Evolutionary conservation across 2,888 invertebrate species (phyloP), one percentile per base, ranked within the genome.

Genomic region (Cephus nigrinus): DNA sequence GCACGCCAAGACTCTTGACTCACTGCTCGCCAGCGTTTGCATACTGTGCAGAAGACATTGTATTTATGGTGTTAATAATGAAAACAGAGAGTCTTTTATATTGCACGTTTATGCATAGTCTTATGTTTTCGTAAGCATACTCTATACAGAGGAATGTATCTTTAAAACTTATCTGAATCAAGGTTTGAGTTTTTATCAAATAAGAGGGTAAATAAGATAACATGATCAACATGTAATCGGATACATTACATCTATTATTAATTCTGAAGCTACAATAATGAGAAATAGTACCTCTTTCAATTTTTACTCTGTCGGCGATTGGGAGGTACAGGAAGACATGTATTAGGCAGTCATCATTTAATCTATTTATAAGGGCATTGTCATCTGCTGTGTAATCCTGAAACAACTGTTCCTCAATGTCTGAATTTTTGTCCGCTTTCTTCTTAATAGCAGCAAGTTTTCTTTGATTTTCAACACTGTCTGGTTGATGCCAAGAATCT

Each of bases 401-500:
- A 9, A 75, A n/a, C 11, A 68, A 55, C 68, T 34, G 73, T 36
- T 87, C 86, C 40, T 84, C 84, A 34, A 82, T 82, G n/a, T 80
- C 81, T 34, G 84, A 85, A 35, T 85, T 84, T 77, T 82, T 81
- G 73, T 81, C 80, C 84, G 85, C 82, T 80, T 84, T 86, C 36
- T 84, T 79, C 80, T 84, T 87, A 31, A 81, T 78, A 69, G 79
- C 80, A 3, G 78, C 79, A 75, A 81, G 69, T 75, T 74, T 74
- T 72, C 75, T 75, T 55, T 77, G 80, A 86, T 89, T 84, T 81
- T 90, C 91, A 11, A 92, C 90, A 55, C 80, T 91, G 82, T 84
- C 91, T 0, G 94, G 94, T 85, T 94, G 94, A 87, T 94, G 94
- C 94, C 94, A 94, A 78, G 93, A 93, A 85, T 94, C 94, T 0